phyloP scores from a whole-genome alignment of 2,888 invertebrate species.

The Euspilapteryx auroguttella region DNA sequence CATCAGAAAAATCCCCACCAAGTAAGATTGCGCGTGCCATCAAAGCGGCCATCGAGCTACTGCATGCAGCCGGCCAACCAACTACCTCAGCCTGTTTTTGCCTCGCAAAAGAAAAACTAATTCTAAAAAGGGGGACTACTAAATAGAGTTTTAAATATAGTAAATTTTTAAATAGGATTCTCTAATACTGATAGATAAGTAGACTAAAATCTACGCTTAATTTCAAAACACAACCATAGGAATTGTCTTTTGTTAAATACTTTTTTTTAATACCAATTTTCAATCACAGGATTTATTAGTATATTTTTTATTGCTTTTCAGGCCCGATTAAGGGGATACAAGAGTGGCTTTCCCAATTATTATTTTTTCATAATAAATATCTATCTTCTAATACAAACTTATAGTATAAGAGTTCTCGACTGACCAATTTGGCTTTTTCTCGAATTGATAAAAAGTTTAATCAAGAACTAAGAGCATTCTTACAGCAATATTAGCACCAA shows the following conservation, averaged over 20 bases:
- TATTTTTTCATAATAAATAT: no score
- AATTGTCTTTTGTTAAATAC: slow-evolving; percentile 34
- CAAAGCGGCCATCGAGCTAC: no score
- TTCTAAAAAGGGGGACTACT: not conserved
- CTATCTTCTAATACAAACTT: no score
- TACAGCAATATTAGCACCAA: no score
- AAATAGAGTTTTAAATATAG: not conserved
- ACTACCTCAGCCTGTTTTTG: slow-evolving; percentile 21
- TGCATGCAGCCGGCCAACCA: slow-evolving; percentile 49
- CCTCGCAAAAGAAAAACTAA: slow-evolving; percentile 12
- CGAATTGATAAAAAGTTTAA: no score
- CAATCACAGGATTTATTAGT: slow-evolving; percentile 7
- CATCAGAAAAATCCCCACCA: no score
- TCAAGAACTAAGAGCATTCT: no score
- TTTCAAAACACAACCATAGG: slow-evolving; percentile 55
- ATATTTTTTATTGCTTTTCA: slow-evolving; percentile 36
- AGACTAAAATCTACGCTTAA: slow-evolving; percentile 22
- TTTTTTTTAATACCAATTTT: not conserved
- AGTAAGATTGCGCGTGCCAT: no score
- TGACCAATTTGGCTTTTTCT: no score
- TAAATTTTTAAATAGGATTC: slow-evolving; percentile 8
- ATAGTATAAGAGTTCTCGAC: no score
- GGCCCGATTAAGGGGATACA: not conserved
- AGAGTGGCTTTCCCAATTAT: no score
- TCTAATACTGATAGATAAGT: slow-evolving; percentile 3